A percentile compares a stretch with the other conserved stretches of the same genome.
phyloP scores from a whole-genome alignment of 2,113 vertebrate genomes.

The Pangasianodon gigas region DNA sequence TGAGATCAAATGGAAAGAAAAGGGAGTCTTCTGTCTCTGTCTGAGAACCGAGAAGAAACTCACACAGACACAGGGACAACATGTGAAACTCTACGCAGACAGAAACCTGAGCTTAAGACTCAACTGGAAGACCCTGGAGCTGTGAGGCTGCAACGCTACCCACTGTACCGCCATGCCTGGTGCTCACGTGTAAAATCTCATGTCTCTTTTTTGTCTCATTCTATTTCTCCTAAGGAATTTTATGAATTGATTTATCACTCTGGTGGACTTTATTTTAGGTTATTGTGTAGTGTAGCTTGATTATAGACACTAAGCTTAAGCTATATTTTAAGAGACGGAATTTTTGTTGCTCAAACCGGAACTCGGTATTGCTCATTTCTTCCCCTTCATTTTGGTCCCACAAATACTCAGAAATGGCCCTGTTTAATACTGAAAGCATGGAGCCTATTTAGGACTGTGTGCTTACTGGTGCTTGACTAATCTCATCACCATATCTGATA shows the following conservation, averaged over 20 bases:
- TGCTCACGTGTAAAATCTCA: not conserved
- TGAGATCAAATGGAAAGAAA: not conserved
- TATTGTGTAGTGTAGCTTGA: not conserved
- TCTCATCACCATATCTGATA: conserved; percentile 64
- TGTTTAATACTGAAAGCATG: not conserved
- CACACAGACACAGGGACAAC: not conserved
- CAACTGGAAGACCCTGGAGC: not conserved
- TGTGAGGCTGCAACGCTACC: not conserved
- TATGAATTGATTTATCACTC: not conserved
- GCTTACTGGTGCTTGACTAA: conserved; percentile 58
- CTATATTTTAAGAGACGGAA: not conserved
- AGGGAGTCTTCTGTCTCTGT: not conserved
- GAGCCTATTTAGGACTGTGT: not conserved
- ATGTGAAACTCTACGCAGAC: not conserved
- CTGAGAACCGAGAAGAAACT: not conserved
- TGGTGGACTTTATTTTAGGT: not conserved
- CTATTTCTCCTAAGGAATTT: not conserved
- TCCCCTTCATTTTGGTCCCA: not conserved
- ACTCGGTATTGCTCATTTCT: not conserved
- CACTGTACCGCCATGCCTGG: not conserved
- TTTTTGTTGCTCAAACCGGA: not conserved
- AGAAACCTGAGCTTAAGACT: not conserved
- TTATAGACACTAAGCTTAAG: not conserved
- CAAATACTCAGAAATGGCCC: not conserved
- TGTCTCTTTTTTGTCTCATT: not conserved